Evolutionary conservation across 1,140 invertebrate species (phyloP).

Genomic region (Scaptomyza pallida): DNA sequence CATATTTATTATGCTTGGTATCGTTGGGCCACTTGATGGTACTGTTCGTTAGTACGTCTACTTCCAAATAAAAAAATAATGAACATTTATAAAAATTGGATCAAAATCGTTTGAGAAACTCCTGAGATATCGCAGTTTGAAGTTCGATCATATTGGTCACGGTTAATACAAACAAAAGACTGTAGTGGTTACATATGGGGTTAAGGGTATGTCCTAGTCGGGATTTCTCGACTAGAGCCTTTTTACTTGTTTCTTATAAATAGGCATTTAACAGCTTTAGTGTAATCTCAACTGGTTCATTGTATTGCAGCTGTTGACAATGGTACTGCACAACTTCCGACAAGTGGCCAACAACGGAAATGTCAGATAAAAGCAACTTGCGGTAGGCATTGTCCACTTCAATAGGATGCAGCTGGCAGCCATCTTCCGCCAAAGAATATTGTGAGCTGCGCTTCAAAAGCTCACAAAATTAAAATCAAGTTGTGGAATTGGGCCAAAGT

Average conservation of each 20-base stretch:
- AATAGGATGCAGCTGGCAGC: not conserved
- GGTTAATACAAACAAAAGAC: too few relatives aligned
- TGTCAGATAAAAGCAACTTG: slow-evolving; percentile 30
- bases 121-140: too few relatives aligned
- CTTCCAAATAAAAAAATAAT: too few relatives aligned
- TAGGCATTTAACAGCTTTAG: not conserved
- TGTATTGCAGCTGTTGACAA: slow-evolving; percentile 27
- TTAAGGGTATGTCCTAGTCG: too few relatives aligned
- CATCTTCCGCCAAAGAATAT: not conserved
- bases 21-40: too few relatives aligned
- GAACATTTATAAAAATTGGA: too few relatives aligned
- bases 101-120: too few relatives aligned
- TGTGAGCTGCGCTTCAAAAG: not conserved
- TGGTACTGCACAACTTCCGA: slow-evolving; percentile 22
- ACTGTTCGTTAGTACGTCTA: too few relatives aligned
- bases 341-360: slow-evolving; percentile 26
- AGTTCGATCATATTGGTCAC: too few relatives aligned
- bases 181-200: too few relatives aligned
- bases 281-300: not conserved
- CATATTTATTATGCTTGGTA: too few relatives aligned
- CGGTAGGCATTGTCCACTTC: slow-evolving; percentile 15
- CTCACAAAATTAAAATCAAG: not conserved
- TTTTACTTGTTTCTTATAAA: not conserved
- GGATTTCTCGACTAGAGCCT: too few relatives aligned
- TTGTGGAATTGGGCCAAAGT: not conserved